Evolutionary conservation across 1,140 invertebrate species (phyloP).

Genomic region (Oncopodura yosiiana): DNA sequence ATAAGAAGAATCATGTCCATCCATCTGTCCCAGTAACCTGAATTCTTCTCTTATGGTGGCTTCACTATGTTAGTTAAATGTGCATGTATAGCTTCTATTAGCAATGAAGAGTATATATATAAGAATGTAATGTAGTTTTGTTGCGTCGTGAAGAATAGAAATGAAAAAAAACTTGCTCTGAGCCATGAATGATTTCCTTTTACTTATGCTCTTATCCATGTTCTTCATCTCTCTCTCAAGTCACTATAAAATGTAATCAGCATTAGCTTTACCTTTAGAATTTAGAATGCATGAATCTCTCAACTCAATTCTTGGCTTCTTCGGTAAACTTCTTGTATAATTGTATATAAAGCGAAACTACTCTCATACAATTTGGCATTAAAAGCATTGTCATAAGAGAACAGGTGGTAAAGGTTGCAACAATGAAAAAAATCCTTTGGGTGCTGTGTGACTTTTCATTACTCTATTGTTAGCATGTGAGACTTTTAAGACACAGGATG

Average conservation of each 20-base stretch:
- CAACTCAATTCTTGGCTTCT: too few relatives aligned
- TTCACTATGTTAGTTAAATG: background rate
- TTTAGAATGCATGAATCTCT: too few relatives aligned
- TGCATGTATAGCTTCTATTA: background rate
- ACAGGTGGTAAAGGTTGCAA: too few relatives aligned
- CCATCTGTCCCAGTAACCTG: constrained; percentile 25
- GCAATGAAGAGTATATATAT: background rate
- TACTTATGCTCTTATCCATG: constrained; percentile 5
- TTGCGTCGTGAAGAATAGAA: background rate
- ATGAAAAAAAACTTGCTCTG: constrained; percentile 10
- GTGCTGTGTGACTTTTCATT: too few relatives aligned
- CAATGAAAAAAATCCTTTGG: too few relatives aligned
- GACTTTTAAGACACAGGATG: too few relatives aligned
- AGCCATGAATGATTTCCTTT: constrained; percentile 17
- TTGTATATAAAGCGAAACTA: too few relatives aligned
- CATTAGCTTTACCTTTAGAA: background rate
- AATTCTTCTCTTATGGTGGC: constrained; percentile 13
- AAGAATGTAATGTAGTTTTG: too few relatives aligned
- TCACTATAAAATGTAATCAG: background rate
- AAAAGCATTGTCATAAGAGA: too few relatives aligned
- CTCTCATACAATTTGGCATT: too few relatives aligned
- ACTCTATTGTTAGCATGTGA: too few relatives aligned
- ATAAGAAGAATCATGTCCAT: constrained; percentile 15
- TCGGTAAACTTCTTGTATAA: too few relatives aligned
- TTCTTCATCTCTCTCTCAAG: background rate